These are phyloP conservation scores for Hemicentrotus pulcherrimus DNA, from an alignment of 35 echinoderm and acorn worm species.

Conservation along the genomic window DNA sequence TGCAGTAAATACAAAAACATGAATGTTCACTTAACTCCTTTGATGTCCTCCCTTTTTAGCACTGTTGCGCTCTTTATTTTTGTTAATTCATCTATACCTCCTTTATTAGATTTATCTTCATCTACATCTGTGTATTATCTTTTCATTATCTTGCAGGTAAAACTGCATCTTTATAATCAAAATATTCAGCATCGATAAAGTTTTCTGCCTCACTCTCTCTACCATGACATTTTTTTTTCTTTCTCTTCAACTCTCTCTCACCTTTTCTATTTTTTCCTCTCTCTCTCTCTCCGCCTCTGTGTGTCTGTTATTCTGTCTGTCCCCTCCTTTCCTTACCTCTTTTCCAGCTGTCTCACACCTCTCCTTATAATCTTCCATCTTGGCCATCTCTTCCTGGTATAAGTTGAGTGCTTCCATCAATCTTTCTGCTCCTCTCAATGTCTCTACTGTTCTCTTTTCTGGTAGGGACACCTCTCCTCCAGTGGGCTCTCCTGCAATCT, in stretches of 20 bases:
- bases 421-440: slow-evolving; percentile 90
- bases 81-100: background rate
- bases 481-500: slow-evolving; percentile 79
- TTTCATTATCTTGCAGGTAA: no score
- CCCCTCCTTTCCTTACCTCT: slow-evolving; percentile 53
- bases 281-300: background rate
- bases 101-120: background rate
- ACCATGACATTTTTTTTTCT: no score
- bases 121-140: no score
- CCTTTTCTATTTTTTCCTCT: background rate
- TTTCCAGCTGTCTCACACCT: slow-evolving; percentile 66
- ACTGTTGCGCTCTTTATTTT: background rate
- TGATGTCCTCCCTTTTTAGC: background rate
- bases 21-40: background rate
- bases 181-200: no score
- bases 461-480: slow-evolving; percentile 73
- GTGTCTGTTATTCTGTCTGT: background rate
- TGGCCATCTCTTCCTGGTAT: slow-evolving; percentile 87
- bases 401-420: slow-evolving; percentile 94
- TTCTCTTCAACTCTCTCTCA: background rate
- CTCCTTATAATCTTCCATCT: slow-evolving; percentile 64
- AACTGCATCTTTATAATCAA: no score
- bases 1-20: no score
- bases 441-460: slow-evolving; percentile 82
- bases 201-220: background rate